Evolutionary conservation across 2,888 invertebrate species (phyloP).

Genomic region (Lithosia quadra): DNA sequence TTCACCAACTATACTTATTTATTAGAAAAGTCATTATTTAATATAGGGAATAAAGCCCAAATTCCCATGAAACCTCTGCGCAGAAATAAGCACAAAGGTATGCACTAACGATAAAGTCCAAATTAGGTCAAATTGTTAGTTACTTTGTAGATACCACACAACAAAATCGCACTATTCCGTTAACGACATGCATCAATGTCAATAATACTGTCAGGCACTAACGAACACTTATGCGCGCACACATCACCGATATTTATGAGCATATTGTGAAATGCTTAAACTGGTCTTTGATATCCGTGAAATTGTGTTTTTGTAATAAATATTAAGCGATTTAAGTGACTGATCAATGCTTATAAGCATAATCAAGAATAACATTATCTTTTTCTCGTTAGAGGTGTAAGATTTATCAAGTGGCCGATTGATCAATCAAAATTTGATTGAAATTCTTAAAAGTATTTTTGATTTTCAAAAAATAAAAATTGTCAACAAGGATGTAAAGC

Average conservation of each 20-base stretch:
- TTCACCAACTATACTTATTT: background rate
- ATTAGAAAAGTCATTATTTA: no score
- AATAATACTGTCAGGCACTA: conserved; percentile 61
- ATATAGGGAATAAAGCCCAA: background rate
- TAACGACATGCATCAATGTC: conserved; percentile 68
- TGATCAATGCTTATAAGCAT: conserved; percentile 8
- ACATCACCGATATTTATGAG: conserved; percentile 35
- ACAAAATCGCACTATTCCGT: conserved; percentile 59
- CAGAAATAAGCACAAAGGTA: background rate
- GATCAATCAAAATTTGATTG: background rate
- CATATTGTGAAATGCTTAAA: conserved; percentile 59
- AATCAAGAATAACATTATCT: background rate
- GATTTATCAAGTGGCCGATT: background rate
- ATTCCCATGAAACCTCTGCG: background rate
- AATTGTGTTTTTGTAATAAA: conserved; percentile 54
- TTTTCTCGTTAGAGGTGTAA: background rate
- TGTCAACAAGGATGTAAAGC: no score
- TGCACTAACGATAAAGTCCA: background rate
- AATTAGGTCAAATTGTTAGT: background rate
- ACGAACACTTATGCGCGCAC: conserved; percentile 60
- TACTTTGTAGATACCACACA: conserved; percentile 19
- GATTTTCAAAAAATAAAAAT: no score
- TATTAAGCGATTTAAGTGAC: conserved; percentile 18
- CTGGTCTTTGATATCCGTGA: conserved; percentile 62
- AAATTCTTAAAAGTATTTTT: background rate